phyloP scores from a whole-genome alignment of 2,888 invertebrate species.

The Lampropteryx suffumata region DNA sequence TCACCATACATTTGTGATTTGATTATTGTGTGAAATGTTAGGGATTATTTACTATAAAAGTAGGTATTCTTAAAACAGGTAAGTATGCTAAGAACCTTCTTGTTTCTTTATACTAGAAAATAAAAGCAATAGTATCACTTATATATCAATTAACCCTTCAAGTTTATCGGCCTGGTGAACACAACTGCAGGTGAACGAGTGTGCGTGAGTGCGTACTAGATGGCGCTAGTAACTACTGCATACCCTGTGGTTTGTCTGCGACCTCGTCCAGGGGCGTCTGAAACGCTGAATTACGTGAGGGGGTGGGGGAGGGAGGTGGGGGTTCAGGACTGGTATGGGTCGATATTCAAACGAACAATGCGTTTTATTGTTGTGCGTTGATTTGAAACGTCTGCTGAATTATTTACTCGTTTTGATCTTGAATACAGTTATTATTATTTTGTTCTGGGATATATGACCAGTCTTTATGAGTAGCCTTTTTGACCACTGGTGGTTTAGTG shows the following conservation, averaged over 20 bases:
- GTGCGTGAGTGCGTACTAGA: conserved; percentile 48
- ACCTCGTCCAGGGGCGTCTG: conserved; percentile 78
- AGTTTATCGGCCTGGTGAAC: conserved; percentile 54
- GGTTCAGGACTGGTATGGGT: conserved; percentile 32
- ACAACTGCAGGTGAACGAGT: conserved; percentile 43
- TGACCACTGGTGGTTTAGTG: no score
- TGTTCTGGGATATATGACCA: no score
- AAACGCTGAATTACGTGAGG: conserved; percentile 49
- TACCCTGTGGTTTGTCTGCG: conserved; percentile 61
- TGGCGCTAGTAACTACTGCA: conserved; percentile 24
- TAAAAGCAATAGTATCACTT: background rate
- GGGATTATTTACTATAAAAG: no score
- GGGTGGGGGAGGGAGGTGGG: conserved; percentile 19
- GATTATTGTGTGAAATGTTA: no score
- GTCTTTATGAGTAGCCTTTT: no score
- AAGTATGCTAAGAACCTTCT: no score
- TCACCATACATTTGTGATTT: no score
- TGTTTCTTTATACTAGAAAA: background rate
- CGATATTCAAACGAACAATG: conserved; percentile 65
- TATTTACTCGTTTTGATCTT: background rate
- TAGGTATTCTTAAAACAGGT: no score
- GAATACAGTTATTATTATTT: no score
- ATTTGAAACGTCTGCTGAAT: no score
- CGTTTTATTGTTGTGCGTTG: conserved; percentile 29
- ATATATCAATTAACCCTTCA: conserved; percentile 29